These are phyloP conservation scores for Psephotus haematonotus DNA, from an alignment of 2,113 vertebrate species.

Conservation along the genomic window DNA sequence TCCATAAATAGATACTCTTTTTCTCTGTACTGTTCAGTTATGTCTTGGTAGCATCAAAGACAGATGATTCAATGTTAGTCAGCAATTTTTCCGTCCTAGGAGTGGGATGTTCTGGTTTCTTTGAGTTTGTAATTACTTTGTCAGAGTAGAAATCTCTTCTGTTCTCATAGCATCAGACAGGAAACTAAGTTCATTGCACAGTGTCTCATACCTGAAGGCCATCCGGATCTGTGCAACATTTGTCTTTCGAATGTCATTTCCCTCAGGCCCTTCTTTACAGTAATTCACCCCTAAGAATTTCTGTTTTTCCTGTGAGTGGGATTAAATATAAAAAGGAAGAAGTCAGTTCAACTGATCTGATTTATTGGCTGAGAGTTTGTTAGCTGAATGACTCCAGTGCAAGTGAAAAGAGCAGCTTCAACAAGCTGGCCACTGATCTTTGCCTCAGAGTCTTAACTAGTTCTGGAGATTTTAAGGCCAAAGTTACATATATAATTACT, in stretches of 20 bases:
- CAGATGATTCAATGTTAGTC: background rate
- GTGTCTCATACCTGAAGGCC: constrained; percentile 91
- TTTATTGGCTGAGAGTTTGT: background rate
- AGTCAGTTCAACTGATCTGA: background rate
- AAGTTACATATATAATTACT: background rate
- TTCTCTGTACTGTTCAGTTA: background rate
- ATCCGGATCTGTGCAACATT: constrained; percentile 97
- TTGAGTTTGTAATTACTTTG: constrained; percentile 42
- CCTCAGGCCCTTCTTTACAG: constrained; percentile 89
- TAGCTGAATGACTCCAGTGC: background rate
- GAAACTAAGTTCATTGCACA: constrained; percentile 95
- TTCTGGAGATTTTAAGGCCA: background rate
- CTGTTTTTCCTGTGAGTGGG: constrained; percentile 87
- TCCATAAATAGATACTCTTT: background rate
- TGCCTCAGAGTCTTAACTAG: background rate
- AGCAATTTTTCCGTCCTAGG: background rate
- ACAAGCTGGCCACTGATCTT: background rate
- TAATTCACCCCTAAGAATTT: constrained; percentile 92
- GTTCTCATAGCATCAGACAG: constrained; percentile 90
- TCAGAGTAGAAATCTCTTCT: constrained; percentile 65
- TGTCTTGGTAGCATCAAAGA: background rate
- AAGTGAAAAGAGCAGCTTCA: background rate
- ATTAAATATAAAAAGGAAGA: constrained; percentile 11
- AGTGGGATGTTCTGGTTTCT: constrained; percentile 25
- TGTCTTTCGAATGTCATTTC: constrained; percentile 93